Percentiles rank a stretch among this genome's conserved stretches.
Conservation (phyloP, 1,140 invertebrate species). For the Tribolium castaneum region DNA sequence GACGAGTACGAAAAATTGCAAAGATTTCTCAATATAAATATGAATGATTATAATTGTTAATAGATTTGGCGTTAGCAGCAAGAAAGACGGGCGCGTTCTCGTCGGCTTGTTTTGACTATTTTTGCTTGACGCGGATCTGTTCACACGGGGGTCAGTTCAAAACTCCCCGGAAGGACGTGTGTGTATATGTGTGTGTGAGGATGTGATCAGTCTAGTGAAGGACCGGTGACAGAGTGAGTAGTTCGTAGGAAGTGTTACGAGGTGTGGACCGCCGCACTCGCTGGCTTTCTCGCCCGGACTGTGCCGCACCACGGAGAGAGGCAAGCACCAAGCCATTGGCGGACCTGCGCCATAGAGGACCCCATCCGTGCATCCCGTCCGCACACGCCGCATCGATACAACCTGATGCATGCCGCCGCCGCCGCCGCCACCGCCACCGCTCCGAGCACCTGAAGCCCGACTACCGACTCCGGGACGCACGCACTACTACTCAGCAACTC, state of each 20-base stretch:
- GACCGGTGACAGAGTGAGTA: conserved; percentile 55
- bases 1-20: conserved; percentile 42
- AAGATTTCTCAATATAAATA: neutral
- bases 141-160: conserved; percentile 34
- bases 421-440: conserved; percentile 10
- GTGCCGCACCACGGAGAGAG: conserved; percentile 47
- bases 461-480: conserved; percentile 27
- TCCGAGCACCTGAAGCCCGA: conserved; percentile 39
- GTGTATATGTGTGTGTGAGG: conserved; percentile 33
- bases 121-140: neutral
- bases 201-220: conserved; percentile 47
- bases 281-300: conserved; percentile 63
- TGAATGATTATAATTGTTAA: neutral
- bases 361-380: conserved; percentile 25
- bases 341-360: conserved; percentile 18
- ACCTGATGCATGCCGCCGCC: conserved; percentile 56
- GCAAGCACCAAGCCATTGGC: conserved; percentile 44
- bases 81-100: conserved; percentile 37
- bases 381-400: conserved; percentile 51
- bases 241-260: conserved; percentile 58
- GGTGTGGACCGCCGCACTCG: conserved; percentile 62
- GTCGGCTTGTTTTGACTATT: neutral
- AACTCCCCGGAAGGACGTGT: conserved; percentile 42
- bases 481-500: too few species aligned
- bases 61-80: conserved; percentile 42